These are phyloP conservation scores for Pantherophis vulpinus DNA, from an alignment of 2,797 vertebrate species.

Conservation along the genomic window DNA sequence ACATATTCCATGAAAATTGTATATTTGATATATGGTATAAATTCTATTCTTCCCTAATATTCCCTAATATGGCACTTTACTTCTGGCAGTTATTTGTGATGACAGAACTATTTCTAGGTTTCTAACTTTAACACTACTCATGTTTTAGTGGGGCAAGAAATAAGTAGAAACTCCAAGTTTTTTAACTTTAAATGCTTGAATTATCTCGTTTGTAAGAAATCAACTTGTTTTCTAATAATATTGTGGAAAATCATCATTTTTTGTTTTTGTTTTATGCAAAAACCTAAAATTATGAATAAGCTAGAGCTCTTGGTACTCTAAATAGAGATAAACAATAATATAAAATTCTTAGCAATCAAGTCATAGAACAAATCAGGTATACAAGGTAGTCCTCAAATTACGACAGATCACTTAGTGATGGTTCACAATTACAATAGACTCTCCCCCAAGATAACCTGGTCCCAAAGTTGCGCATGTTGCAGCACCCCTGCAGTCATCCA, in stretches of 20 bases:
- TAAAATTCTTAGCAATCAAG: constrained; percentile 2
- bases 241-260: background rate
- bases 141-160: background rate
- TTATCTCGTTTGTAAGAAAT: background rate
- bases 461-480: too few relatives aligned
- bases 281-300: constrained; percentile 16
- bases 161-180: background rate
- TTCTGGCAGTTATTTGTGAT: background rate
- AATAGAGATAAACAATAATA: background rate
- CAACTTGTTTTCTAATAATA: background rate
- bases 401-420: background rate
- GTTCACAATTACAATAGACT: background rate
- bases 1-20: background rate
- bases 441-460: background rate
- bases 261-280: background rate
- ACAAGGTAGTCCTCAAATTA: background rate
- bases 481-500: background rate
- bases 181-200: background rate
- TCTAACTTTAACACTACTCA: constrained; percentile 9
- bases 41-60: background rate
- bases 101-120: background rate
- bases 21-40: background rate
- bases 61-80: background rate
- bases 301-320: background rate
- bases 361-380: background rate